Percentiles rank a stretch among this genome's conserved stretches.
Evolutionary conservation across 2,888 invertebrate genomes (phyloP).

Genomic region (Sphaerolaimus hirsutus): DNA sequence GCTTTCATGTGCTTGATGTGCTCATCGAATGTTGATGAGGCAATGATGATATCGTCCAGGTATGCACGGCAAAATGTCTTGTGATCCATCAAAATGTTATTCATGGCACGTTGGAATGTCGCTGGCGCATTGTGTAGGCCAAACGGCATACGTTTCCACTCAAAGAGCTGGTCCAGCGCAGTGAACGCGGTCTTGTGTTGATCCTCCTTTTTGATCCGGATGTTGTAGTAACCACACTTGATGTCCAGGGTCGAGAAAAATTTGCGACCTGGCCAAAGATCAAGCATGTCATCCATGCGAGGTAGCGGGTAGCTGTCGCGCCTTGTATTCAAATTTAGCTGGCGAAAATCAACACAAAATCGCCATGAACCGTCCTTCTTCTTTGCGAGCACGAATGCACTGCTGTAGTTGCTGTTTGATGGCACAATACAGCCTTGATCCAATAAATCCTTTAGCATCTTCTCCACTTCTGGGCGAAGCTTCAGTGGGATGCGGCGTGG

Average conservation of each 20-base stretch:
- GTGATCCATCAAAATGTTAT: slow-evolving; percentile 5
- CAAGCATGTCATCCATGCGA: slow-evolving; percentile 8
- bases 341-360: too few species aligned
- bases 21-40: slow-evolving; percentile 6
- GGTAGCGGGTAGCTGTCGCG: slow-evolving; percentile 14
- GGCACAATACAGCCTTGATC: too few species aligned
- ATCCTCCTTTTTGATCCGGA: slow-evolving; percentile 8
- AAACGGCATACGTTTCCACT: slow-evolving; percentile 14
- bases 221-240: slow-evolving; percentile 12
- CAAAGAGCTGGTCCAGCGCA: slow-evolving; percentile 8
- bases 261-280: slow-evolving; percentile 6
- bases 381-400: too few species aligned
- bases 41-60: slow-evolving; percentile 13
- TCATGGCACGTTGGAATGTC: slow-evolving; percentile 14
- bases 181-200: slow-evolving; percentile 13
- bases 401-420: too few species aligned
- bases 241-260: slow-evolving; percentile 11
- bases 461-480: too few species aligned
- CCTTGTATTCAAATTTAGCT: too few species aligned
- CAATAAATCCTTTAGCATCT: too few species aligned
- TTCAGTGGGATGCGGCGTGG: too few species aligned
- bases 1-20: slow-evolving; percentile 7
- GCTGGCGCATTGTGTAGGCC: slow-evolving; percentile 14
- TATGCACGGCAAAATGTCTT: slow-evolving; percentile 6
- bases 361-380: too few species aligned